Percentiles rank a stretch among this genome's conserved stretches.
Conservation (phyloP, 2,888 invertebrate species). For the Melikaiella ostensackeni region DNA sequence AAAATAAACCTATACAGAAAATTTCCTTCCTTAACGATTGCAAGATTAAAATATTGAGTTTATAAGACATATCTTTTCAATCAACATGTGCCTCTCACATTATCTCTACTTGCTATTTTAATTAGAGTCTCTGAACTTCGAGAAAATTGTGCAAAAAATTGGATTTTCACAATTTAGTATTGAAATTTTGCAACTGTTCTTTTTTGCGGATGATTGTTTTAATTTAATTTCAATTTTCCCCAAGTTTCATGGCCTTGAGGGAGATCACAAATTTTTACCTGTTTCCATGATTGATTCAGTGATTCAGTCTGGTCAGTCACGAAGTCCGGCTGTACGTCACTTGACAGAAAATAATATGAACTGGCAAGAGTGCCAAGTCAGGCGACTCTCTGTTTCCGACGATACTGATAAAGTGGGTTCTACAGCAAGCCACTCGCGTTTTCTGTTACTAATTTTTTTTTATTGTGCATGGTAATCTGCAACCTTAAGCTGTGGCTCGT, state of each 20-base stretch:
- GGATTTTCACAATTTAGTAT: not conserved
- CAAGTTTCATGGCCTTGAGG: not conserved
- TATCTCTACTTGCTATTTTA: not conserved
- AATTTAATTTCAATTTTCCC: not conserved
- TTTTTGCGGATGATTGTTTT: not conserved
- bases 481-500: not conserved
- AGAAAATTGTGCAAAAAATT: not conserved
- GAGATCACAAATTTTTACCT: not conserved
- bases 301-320: conserved; percentile 1
- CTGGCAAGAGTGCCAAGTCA: conserved; percentile 21
- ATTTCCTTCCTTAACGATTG: not conserved
- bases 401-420: conserved; percentile 27
- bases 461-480: not conserved
- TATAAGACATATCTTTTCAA: not conserved
- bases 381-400: conserved; percentile 27
- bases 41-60: not conserved
- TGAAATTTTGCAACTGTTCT: not conserved
- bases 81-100: not conserved
- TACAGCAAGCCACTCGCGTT: conserved; percentile 22
- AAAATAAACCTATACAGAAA: too few relatives aligned
- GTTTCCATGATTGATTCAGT: not conserved
- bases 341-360: conserved; percentile 34
- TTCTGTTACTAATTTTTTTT: conserved; percentile 15
- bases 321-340: conserved; percentile 15
- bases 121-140: not conserved